Evolutionary conservation across 2,888 invertebrate species (phyloP), one percentile per base, ranked within the genome.

Genomic region (Idaea aversata): DNA sequence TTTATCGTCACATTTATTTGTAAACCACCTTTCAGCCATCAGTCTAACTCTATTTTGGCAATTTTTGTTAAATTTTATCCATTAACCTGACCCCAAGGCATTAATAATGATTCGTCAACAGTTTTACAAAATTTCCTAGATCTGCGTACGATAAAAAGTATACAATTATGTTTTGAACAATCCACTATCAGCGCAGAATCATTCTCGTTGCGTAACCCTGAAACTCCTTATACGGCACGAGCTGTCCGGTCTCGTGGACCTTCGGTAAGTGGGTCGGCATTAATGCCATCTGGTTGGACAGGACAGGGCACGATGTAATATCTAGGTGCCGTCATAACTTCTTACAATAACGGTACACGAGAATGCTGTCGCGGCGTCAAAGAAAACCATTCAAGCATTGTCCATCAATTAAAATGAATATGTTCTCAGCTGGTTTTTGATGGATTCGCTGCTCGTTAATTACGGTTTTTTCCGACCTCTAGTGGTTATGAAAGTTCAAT

Each of bases 211-310:
- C 87, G 87, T 86, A 91, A 91, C 88, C 87, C 86, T 86, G 89
- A 72, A 74, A 70, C 72, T 76, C 90, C 91, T 77, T 91, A 88
- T 77, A 90, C 81, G 90, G 90, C 76, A 75, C 77, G 79, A 77
- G 78, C 82, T 76, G 81, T 79, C 85, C 82, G 82, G 82, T 77
- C 78, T 76, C 76, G 72, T 79, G 87, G 88, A 88, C 91, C 91
- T 92, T 92, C 88, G 82, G 74, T 79, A 91, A 85, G 88, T 92
- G 88, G 91, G 91, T 90, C 91, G 87, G 72, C 79, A 73, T 82
- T 85, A 86, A 85, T 86, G 86, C 91, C 91, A 91, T 91, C 90
- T 91, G 91, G 91, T 86, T 81, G 81, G 81, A 80, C 87, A 75
- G 83, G 82, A 80, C 83, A 74, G 82, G 86, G 83, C 80, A 80